Conservation (phyloP, 2,888 invertebrate species). For the Ischnura elegans region DNA sequence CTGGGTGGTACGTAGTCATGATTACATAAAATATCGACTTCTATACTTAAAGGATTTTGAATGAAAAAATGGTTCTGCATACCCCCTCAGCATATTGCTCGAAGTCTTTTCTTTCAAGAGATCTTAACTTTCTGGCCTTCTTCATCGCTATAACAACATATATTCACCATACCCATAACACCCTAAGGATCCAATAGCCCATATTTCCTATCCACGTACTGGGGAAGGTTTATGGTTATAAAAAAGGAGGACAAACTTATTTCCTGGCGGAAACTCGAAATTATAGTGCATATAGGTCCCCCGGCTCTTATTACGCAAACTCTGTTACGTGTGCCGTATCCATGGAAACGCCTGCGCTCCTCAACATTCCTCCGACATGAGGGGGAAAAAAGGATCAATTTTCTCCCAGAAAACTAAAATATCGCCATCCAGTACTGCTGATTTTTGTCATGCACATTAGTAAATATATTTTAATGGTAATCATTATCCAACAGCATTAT, state of each 20-base stretch:
- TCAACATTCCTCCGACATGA: no score
- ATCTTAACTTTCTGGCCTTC: background rate
- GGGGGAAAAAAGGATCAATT: no score
- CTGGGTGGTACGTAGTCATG: no score
- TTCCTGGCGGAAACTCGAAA: background rate
- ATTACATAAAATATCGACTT: no score
- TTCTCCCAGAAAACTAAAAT: no score
- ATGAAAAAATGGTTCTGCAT: background rate
- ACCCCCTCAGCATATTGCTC: background rate
- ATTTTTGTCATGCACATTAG: no score
- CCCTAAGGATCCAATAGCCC: background rate
- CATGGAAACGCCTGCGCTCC: background rate
- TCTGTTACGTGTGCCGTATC: background rate
- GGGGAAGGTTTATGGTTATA: background rate
- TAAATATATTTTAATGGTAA: no score
- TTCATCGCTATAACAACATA: background rate
- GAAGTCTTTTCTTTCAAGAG: background rate
- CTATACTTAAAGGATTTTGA: no score
- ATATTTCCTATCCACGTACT: background rate
- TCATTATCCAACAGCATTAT: no score
- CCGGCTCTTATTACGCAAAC: constrained; percentile 1
- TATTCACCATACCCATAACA: background rate
- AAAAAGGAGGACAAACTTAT: background rate
- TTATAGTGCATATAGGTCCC: background rate
- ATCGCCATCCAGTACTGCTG: no score